These are phyloP conservation scores for Enteromius fasciolatus DNA, from an alignment of 2,797 vertebrate species.

Conservation along the genomic window DNA sequence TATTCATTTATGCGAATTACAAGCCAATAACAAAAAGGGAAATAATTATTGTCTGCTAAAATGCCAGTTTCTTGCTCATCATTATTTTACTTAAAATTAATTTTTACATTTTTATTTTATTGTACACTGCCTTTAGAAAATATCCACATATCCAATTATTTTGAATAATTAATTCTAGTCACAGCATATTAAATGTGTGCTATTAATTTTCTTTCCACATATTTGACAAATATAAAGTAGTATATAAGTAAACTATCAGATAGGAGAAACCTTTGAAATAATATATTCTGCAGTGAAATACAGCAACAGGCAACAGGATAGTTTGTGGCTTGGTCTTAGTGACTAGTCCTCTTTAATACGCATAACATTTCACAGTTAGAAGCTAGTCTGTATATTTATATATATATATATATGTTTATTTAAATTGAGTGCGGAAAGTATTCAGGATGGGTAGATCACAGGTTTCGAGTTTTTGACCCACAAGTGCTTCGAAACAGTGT, in stretches of 20 bases:
- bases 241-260: neutral
- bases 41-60: neutral
- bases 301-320: no score
- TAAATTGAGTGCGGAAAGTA: no score
- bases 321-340: no score
- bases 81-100: neutral
- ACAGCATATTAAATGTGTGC: neutral
- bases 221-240: neutral
- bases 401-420: no score
- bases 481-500: no score
- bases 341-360: no score
- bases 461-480: no score
- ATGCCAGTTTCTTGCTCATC: neutral
- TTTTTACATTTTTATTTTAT: neutral
- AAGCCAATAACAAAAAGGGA: neutral
- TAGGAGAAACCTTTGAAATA: neutral
- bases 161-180: neutral
- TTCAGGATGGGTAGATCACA: no score
- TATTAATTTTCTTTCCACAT: fast-evolving
- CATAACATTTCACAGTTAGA: no score
- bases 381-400: no score
- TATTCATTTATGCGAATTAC: neutral
- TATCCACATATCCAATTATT: neutral
- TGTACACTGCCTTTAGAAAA: neutral
- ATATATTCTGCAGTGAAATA: no score